These are phyloP conservation scores for Aphelenchoides besseyi DNA, from an alignment of 1,140 invertebrate species.

Conservation along the genomic window DNA sequence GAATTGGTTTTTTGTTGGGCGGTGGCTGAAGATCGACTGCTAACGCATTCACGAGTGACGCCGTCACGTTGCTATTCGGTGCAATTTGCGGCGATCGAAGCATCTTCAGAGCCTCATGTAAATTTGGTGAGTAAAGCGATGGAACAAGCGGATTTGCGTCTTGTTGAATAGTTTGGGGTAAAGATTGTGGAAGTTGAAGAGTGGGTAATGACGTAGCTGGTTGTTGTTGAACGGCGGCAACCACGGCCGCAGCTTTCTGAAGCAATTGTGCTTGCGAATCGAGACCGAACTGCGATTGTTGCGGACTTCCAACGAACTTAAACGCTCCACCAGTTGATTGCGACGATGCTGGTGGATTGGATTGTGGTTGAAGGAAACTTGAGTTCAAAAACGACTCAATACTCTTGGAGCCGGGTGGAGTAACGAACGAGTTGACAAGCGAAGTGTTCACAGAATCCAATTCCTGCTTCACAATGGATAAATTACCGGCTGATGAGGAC, in stretches of 20 bases:
- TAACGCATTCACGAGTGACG: not conserved
- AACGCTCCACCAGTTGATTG: not conserved
- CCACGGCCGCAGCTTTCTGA: not conserved
- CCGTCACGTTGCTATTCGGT: not conserved
- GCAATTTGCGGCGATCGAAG: not conserved
- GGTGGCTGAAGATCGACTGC: constrained; percentile 4
- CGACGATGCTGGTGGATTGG: not conserved
- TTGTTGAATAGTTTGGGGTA: not conserved
- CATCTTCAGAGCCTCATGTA: constrained; percentile 6
- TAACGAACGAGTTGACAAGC: not conserved
- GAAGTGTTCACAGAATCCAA: not conserved
- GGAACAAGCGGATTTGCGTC: not conserved
- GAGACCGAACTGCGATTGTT: not conserved
- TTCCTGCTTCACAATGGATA: not conserved
- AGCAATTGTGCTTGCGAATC: not conserved
- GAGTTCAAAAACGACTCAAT: not conserved
- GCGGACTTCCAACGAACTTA: not conserved
- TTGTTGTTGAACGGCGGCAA: not conserved
- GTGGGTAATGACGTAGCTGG: not conserved
- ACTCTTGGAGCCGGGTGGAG: not conserved
- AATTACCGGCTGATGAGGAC: not conserved
- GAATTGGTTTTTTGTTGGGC: constrained; percentile 47
- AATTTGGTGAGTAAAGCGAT: constrained; percentile 5
- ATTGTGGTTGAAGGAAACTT: not conserved
- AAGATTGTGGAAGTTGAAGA: not conserved